Base-by-base conservation (phyloP, 1,140 invertebrate species). In the Plectrocnemia conspersa region DNA sequence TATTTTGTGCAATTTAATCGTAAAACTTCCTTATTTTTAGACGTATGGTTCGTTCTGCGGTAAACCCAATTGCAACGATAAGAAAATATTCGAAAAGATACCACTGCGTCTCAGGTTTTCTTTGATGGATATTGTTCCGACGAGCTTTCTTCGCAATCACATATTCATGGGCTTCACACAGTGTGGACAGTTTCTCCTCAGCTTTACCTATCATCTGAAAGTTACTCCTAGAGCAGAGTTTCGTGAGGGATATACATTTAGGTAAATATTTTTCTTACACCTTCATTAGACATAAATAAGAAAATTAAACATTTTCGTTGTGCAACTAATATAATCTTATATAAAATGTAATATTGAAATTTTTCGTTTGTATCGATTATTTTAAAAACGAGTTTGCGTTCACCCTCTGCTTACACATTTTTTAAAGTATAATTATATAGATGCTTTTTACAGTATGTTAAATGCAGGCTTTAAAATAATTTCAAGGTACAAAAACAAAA, bases 101-200 rank as follows among this genome's bases (percentile, higher is more conserved):
- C 81, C 82, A 65, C 76, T 73, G 58, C 73, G 80, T 62, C 73
- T 82, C 61, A 74, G 77, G 36, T 78, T 79, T 61, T 79, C 77
- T 62, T 74, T 82, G 41, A 78, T 79, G 71, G 77, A 81, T 52
- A 74, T 80, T 63, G 71, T 77, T 60, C 75, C 75, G 21, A 66
- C 66, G 25, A 56, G 64, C 16, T 72, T 71, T 59, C 66, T 69
- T 68, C 73, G 64, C 58, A 77, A 79, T 55, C 89, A 96, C 74
- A 83, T 95, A 29, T 90, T 93, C 67, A 89, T 97, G 82, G 93
- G 93, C 6, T 86, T 95, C 62, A 92, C 90, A 19, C 85, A 91
- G 64, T 94, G 91, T 75, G 92, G 92, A 6, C 88, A 92, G 69
- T 95, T 90, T 78, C 79, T 96, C 50, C 70, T 97, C 46, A 93